phyloP scores from a whole-genome alignment of 2,888 invertebrate genomes.

The Eulithis testata region DNA sequence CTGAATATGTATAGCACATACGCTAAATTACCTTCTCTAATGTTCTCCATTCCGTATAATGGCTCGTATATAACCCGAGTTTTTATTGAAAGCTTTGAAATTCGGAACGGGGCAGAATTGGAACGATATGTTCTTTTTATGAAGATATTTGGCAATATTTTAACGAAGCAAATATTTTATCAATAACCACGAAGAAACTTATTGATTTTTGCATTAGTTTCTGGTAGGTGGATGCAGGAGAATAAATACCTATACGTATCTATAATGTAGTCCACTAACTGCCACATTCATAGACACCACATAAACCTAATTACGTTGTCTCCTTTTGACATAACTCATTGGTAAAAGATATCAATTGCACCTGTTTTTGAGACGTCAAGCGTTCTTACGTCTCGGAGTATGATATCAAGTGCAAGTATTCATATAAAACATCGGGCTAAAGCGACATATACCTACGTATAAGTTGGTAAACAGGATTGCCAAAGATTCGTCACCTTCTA shows the following conservation, averaged over 20 bases:
- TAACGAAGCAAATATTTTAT: neutral
- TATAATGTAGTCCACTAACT: too few relatives aligned
- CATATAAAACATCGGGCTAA: too few relatives aligned
- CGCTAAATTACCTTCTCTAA: constrained; percentile 36
- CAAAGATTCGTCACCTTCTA: constrained; percentile 10
- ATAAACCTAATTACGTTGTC: too few relatives aligned
- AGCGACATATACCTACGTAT: neutral
- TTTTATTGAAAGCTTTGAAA: constrained; percentile 29
- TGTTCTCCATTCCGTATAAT: constrained; percentile 35
- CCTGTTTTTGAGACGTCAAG: too few relatives aligned
- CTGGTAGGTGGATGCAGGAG: too few relatives aligned
- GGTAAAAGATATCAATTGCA: too few relatives aligned
- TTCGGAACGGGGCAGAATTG: constrained; percentile 20
- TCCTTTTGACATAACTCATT: too few relatives aligned
- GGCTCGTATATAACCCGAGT: constrained; percentile 25
- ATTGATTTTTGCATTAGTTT: too few relatives aligned
- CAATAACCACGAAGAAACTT: neutral
- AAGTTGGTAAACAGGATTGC: neutral
- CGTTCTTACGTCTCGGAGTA: too few relatives aligned
- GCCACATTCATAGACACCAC: too few relatives aligned
- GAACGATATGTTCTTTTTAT: constrained; percentile 13
- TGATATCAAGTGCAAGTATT: too few relatives aligned
- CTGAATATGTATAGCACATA: constrained; percentile 21
- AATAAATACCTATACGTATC: too few relatives aligned
- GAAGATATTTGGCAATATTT: neutral